A percentile compares a stretch with the other conserved stretches of the same genome.
Conservation (phyloP, 2,888 invertebrate species). For the Panorpa germanica region DNA sequence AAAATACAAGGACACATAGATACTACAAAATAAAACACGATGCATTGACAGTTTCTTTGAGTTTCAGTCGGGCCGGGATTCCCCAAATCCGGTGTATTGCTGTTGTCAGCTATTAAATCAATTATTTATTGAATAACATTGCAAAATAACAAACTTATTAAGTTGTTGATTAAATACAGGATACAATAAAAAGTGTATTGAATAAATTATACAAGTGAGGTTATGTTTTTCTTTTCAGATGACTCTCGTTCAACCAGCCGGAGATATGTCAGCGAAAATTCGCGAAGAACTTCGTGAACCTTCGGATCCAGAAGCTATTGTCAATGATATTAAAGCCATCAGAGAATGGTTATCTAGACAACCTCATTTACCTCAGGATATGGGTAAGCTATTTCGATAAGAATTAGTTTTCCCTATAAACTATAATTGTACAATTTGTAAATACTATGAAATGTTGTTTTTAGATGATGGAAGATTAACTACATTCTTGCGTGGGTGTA, state of each 20-base stretch:
- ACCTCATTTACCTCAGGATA: slow-evolving; percentile 42
- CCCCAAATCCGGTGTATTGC: no score
- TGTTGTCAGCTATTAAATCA: no score
- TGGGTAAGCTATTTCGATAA: slow-evolving; percentile 27
- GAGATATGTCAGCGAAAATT: slow-evolving; percentile 46
- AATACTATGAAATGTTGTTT: slow-evolving; percentile 13
- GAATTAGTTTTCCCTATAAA: slow-evolving; percentile 6
- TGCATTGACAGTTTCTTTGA: no score
- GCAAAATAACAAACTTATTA: no score
- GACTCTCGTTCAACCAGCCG: slow-evolving; percentile 42
- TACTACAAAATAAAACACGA: no score
- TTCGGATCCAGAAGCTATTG: slow-evolving; percentile 30
- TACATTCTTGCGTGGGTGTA: slow-evolving; percentile 70
- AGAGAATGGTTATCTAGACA: slow-evolving; percentile 50
- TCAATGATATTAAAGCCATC: slow-evolving; percentile 38
- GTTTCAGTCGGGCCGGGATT: no score
- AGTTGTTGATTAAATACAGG: no score
- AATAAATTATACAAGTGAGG: no score
- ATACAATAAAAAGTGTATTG: no score
- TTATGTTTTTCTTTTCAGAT: slow-evolving; percentile 23
- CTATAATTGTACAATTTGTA: slow-evolving; percentile 6
- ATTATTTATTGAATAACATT: no score
- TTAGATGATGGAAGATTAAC: slow-evolving; percentile 58
- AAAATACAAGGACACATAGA: no score
- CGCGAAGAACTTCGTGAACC: slow-evolving; percentile 48